Conservation (phyloP, 2,113 vertebrate genomes). For the Reinhardtius hippoglossoides region DNA sequence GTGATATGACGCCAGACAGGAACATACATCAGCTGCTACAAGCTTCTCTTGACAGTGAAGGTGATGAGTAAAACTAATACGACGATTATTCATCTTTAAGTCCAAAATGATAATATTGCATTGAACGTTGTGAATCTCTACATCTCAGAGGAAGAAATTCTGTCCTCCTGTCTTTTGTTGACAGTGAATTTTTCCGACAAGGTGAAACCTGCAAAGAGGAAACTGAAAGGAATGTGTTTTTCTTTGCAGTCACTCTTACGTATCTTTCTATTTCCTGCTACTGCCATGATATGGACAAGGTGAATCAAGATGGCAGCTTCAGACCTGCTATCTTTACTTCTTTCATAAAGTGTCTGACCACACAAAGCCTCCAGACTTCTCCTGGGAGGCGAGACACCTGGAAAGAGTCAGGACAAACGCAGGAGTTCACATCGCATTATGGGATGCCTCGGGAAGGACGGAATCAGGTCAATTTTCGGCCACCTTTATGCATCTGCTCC, state of each 20-base stretch:
- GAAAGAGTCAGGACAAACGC: slow-evolving; percentile 3
- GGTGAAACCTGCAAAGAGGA: neutral
- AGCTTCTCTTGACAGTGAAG: neutral
- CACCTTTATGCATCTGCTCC: slow-evolving; percentile 50
- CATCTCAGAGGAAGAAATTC: too few relatives aligned
- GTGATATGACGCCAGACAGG: too few relatives aligned
- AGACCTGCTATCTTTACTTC: neutral
- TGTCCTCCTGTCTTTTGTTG: too few relatives aligned
- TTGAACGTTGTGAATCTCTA: too few relatives aligned
- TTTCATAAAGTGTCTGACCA: neutral
- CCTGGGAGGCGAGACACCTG: slow-evolving; percentile 5
- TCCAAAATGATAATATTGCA: too few relatives aligned
- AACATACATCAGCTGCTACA: neutral
- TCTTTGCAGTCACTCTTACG: neutral
- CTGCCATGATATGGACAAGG: neutral
- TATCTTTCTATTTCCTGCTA: neutral
- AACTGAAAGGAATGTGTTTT: neutral
- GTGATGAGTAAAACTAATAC: too few relatives aligned
- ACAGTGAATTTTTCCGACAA: neutral
- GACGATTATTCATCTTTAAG: too few relatives aligned
- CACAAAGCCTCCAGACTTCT: neutral
- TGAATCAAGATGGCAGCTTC: neutral
- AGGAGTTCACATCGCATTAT: slow-evolving; percentile 11
- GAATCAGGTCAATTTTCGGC: slow-evolving; percentile 49
- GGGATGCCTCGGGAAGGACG: slow-evolving; percentile 15